Percentiles rank a stretch among this genome's conserved stretches.
These are phyloP conservation scores for Rhagophthalmus giganteus DNA, from an alignment of 2,888 invertebrate genomes.

Conservation along the genomic window DNA sequence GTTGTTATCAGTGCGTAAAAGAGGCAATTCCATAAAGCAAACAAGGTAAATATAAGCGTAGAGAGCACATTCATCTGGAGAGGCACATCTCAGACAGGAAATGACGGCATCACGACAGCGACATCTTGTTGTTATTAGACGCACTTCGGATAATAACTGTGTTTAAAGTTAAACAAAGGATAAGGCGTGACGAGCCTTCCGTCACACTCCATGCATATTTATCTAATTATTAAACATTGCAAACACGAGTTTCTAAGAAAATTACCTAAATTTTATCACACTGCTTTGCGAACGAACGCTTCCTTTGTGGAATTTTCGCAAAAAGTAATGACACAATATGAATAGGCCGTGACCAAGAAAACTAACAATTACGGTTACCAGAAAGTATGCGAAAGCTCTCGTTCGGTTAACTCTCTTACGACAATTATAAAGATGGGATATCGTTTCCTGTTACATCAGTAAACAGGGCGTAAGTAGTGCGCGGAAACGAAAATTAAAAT, in stretches of 20 bases:
- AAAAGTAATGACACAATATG: constrained; percentile 6
- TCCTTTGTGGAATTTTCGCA: constrained; percentile 5
- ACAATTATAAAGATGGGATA: too few relatives aligned
- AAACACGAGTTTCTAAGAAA: constrained; percentile 17
- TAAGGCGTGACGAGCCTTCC: constrained; percentile 34
- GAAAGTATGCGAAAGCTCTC: too few relatives aligned
- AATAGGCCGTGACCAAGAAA: constrained; percentile 11
- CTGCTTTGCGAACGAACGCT: constrained; percentile 3
- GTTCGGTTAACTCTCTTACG: too few relatives aligned
- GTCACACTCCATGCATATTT: constrained; percentile 27
- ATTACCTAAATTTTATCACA: constrained; percentile 18
- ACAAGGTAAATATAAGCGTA: constrained; percentile 20
- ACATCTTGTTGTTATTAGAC: constrained; percentile 33
- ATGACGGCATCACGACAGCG: constrained; percentile 29
- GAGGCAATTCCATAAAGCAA: constrained; percentile 17
- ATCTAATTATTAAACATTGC: constrained; percentile 21
- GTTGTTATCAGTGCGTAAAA: constrained; percentile 20
- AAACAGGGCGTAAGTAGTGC: constrained; percentile 28
- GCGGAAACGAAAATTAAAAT: too few relatives aligned
- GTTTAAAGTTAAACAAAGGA: constrained; percentile 35
- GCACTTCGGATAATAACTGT: constrained; percentile 31
- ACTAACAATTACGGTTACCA: too few relatives aligned
- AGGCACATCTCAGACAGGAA: constrained; percentile 31
- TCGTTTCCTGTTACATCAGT: constrained; percentile 14
- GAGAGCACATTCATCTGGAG: constrained; percentile 16